Evolutionary conservation across 2,888 invertebrate genomes (phyloP).

Genomic region (Callyntrura sp.): DNA sequence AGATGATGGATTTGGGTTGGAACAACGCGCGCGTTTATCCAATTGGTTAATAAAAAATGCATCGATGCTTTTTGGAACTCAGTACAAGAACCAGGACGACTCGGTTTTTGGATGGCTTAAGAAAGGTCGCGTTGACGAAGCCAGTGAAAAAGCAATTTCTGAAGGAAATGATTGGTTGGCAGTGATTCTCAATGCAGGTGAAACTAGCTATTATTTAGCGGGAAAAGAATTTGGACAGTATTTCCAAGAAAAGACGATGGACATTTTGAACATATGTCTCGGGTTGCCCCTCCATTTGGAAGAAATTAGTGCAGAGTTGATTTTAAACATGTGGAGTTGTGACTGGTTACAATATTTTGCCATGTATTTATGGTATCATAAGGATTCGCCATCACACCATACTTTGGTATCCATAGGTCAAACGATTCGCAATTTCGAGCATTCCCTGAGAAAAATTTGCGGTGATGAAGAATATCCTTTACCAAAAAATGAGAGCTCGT

Average conservation of each 20-base stretch:
- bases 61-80: constrained; percentile 73
- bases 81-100: constrained; percentile 46
- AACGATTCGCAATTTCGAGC: constrained; percentile 77
- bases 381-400: background rate
- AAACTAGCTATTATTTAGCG: constrained; percentile 52
- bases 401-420: constrained; percentile 56
- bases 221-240: constrained; percentile 73
- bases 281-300: constrained; percentile 57
- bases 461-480: constrained; percentile 43
- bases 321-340: constrained; percentile 84
- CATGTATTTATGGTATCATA: constrained; percentile 90
- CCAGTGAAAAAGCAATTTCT: constrained; percentile 77
- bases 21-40: constrained; percentile 74
- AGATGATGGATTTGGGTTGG: constrained; percentile 71
- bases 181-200: constrained; percentile 54
- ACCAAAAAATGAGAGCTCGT: background rate
- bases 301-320: constrained; percentile 5
- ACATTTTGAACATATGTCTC: constrained; percentile 74
- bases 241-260: constrained; percentile 63
- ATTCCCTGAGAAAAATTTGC: constrained; percentile 83
- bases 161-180: constrained; percentile 77
- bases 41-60: constrained; percentile 78
- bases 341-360: constrained; percentile 94
- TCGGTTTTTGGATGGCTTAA: constrained; percentile 78
- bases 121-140: constrained; percentile 79